phyloP scores from a whole-genome alignment of 2,113 vertebrate genomes.

The Peucedramus taeniatus region DNA sequence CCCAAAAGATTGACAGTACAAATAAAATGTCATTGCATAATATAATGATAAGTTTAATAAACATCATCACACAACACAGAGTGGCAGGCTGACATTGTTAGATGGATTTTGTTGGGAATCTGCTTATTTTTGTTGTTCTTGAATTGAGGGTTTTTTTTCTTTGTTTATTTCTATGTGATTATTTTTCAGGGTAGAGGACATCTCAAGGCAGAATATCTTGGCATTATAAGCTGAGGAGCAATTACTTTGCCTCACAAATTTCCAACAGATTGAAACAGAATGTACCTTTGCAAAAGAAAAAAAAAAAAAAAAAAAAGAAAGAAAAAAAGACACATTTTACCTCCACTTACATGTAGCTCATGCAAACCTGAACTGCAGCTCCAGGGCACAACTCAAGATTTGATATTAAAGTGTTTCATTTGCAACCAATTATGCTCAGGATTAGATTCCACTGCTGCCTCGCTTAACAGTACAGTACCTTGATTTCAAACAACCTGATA shows the following conservation, averaged over 20 bases:
- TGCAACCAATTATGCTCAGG: slow-evolving; percentile 68
- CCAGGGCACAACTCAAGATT: slow-evolving; percentile 64
- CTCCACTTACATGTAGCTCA: slow-evolving; percentile 14
- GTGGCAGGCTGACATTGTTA: neutral
- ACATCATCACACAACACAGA: neutral
- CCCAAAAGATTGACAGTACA: neutral
- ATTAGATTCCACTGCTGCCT: slow-evolving; percentile 56
- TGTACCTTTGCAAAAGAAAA: neutral
- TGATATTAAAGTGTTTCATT: slow-evolving; percentile 74
- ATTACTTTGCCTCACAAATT: slow-evolving; percentile 33
- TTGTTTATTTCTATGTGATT: neutral
- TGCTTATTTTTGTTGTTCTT: neutral
- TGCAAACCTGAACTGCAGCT: slow-evolving; percentile 61
- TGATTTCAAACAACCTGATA: slow-evolving; percentile 49
- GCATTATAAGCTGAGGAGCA: slow-evolving; percentile 17
- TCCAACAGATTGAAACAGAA: slow-evolving; percentile 17
- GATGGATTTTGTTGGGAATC: neutral
- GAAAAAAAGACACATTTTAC: neutral
- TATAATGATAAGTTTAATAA: neutral
- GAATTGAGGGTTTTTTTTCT: neutral
- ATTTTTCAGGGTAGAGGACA: neutral
- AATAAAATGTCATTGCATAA: neutral
- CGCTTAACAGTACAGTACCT: slow-evolving; percentile 24
- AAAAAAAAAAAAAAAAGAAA: neutral
- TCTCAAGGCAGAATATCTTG: neutral